Conservation (phyloP, 2,888 invertebrate species). For the Dione juno region DNA sequence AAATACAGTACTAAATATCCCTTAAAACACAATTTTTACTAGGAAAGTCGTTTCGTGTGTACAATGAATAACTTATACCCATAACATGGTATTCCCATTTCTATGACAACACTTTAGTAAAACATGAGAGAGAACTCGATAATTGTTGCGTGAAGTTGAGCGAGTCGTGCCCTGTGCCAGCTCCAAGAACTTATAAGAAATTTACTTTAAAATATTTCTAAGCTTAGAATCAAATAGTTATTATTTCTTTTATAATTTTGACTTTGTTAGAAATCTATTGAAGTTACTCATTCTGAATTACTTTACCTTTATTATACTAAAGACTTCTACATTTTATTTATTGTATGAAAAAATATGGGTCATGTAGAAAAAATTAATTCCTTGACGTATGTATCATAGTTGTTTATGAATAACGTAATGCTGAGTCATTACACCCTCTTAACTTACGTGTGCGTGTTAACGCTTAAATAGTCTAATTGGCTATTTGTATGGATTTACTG, state of each 20-base stretch:
- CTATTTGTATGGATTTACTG: conserved; percentile 1
- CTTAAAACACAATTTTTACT: background rate
- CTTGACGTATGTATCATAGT: background rate
- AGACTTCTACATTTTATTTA: background rate
- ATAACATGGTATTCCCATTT: conserved; percentile 34
- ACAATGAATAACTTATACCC: background rate
- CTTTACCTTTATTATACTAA: background rate
- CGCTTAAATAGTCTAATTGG: background rate
- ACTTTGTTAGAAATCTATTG: background rate
- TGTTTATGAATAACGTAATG: background rate
- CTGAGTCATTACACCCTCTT: conserved; percentile 9
- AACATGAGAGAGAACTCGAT: conserved; percentile 15
- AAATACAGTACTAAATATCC: background rate
- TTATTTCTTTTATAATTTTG: background rate
- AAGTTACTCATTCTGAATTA: background rate
- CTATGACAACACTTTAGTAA: conserved; percentile 40
- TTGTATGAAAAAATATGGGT: background rate
- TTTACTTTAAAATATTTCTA: background rate
- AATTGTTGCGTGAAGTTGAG: conserved; percentile 18
- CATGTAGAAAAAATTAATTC: background rate
- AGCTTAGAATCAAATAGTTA: background rate
- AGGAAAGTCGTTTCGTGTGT: background rate
- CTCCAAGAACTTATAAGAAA: conserved; percentile 11
- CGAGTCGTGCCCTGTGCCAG: conserved; percentile 30
- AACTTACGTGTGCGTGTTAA: conserved; percentile 12